phyloP scores from a whole-genome alignment of 2,113 vertebrate species.

The Otus sunia region DNA sequence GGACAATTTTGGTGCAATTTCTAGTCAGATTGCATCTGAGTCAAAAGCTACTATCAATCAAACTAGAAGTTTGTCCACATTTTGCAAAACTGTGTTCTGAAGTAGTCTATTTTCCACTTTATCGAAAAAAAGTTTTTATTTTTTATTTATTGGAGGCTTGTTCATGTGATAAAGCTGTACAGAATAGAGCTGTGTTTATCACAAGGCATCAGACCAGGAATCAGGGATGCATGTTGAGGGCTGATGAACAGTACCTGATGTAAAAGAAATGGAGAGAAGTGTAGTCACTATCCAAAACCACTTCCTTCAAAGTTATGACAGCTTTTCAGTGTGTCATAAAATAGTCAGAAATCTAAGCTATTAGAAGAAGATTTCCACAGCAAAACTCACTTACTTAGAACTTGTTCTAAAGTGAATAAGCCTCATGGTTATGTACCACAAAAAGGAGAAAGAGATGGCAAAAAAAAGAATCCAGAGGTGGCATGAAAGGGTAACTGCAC shows the following conservation, averaged over 20 bases:
- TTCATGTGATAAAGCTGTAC: not conserved
- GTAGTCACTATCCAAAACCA: not conserved
- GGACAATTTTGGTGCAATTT: not conserved
- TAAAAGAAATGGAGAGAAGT: not conserved
- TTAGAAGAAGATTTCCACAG: not conserved
- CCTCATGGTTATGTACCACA: not conserved
- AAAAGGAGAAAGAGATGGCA: not conserved
- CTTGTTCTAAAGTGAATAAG: not conserved
- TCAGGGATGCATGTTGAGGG: accelerated
- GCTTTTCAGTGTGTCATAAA: not conserved
- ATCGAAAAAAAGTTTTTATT: accelerated
- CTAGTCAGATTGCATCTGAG: not conserved
- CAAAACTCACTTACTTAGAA: not conserved
- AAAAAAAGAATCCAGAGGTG: not conserved
- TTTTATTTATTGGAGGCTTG: not conserved
- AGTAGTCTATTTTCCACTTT: not conserved
- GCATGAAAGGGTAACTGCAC: not conserved
- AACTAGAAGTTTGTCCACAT: not conserved
- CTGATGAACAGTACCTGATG: not conserved
- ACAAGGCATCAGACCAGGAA: not conserved
- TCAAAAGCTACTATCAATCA: not conserved
- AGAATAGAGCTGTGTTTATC: not conserved
- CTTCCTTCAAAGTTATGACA: not conserved
- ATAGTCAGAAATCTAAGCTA: not conserved
- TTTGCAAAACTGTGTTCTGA: not conserved